Evolutionary conservation across 2,888 invertebrate species (phyloP).

Genomic region (Campoletis raptor): DNA sequence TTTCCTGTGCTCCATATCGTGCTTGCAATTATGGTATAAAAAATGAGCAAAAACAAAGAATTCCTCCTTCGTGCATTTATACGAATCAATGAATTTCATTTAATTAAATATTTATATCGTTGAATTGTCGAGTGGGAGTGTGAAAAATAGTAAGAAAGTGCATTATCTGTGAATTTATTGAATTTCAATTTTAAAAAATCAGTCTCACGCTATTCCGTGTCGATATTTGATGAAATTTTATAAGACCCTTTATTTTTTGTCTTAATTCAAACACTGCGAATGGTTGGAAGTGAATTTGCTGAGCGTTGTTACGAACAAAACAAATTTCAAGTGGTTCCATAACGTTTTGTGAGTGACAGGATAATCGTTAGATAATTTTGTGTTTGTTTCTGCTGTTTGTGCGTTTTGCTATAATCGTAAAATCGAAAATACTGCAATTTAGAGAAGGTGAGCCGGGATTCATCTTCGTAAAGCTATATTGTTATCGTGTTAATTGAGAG

Average conservation of each 20-base stretch:
- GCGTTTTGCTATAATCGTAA: background rate
- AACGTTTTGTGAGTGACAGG: constrained; percentile 23
- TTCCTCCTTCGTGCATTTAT: background rate
- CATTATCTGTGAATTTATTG: background rate
- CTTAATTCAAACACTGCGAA: background rate
- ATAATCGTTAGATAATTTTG: background rate
- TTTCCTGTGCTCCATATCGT: constrained; percentile 17
- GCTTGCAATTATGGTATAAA: constrained; percentile 1
- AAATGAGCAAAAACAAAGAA: background rate
- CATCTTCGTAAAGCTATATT: constrained; percentile 14
- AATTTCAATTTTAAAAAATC: background rate
- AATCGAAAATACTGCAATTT: constrained; percentile 4
- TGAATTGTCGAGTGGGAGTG: background rate
- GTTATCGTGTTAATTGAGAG: constrained; percentile 24
- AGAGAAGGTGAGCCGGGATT: background rate
- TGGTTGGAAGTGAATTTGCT: background rate
- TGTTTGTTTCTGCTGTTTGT: constrained; percentile 25
- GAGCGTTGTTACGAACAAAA: background rate
- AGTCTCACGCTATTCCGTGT: background rate
- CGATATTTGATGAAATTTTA: background rate
- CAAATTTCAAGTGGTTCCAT: constrained; percentile 20
- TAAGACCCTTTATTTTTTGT: background rate
- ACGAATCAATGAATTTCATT: background rate
- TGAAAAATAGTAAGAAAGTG: background rate
- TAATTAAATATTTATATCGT: background rate